Evolutionary conservation across 1,140 invertebrate species (phyloP).

Genomic region (Goniozus legneri): DNA sequence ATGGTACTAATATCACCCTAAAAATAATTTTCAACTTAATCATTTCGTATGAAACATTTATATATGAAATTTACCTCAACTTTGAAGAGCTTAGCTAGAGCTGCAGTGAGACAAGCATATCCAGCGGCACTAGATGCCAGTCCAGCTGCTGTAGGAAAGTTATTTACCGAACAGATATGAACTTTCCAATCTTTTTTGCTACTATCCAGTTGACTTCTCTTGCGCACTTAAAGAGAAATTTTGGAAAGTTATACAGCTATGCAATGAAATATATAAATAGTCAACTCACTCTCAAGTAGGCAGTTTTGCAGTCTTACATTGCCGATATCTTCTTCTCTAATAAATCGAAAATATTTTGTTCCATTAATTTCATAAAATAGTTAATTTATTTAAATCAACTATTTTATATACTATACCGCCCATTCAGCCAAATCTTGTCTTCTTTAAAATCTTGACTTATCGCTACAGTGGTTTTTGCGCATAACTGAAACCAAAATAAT

Average conservation of each 20-base stretch:
- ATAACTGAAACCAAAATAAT: slow-evolving; percentile 61
- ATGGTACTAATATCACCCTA: slow-evolving; percentile 76
- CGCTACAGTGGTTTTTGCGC: slow-evolving; percentile 85
- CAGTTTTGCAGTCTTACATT: slow-evolving; percentile 76
- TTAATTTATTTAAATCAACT: slow-evolving; percentile 8
- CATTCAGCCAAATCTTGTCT: slow-evolving; percentile 89
- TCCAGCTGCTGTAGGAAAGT: slow-evolving; percentile 98
- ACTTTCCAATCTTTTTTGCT: slow-evolving; percentile 68
- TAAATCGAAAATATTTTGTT: slow-evolving; percentile 27
- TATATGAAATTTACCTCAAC: slow-evolving; percentile 53
- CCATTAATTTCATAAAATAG: slow-evolving; percentile 4
- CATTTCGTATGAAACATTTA: slow-evolving; percentile 1
- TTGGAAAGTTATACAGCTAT: slow-evolving; percentile 1
- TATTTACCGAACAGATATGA: slow-evolving; percentile 91
- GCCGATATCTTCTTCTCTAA: slow-evolving; percentile 68
- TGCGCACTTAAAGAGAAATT: slow-evolving; percentile 43
- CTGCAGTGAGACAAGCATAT: slow-evolving; percentile 82
- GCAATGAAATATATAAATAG: slow-evolving; percentile 3
- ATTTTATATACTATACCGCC: slow-evolving; percentile 54
- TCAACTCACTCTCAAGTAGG: slow-evolving; percentile 67
- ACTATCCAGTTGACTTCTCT: slow-evolving; percentile 40
- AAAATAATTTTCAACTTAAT: slow-evolving; percentile 2
- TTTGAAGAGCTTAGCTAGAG: slow-evolving; percentile 74
- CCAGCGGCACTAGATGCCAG: slow-evolving; percentile 97
- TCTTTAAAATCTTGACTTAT: slow-evolving; percentile 67